phyloP scores from a whole-genome alignment of 2,888 invertebrate species.

The Anthoptus insignis region DNA sequence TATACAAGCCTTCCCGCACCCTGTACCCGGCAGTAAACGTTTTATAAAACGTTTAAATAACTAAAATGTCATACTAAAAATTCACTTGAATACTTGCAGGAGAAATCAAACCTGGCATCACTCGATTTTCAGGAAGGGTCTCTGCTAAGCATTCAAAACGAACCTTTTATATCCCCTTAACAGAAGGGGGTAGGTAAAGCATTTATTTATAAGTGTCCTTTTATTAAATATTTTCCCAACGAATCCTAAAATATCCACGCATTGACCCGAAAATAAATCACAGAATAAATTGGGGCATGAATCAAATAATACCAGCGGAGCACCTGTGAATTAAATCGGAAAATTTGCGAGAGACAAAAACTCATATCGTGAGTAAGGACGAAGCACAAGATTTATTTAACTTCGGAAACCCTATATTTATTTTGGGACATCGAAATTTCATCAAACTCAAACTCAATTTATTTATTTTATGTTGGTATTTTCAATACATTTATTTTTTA shows the following conservation, averaged over 20 bases:
- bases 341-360: slow-evolving; percentile 50
- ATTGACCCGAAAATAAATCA: slow-evolving; percentile 46
- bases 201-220: not conserved
- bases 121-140: no score
- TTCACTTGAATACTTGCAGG: no score
- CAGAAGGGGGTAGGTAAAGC: not conserved
- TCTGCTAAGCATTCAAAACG: not conserved
- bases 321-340: slow-evolving; percentile 52
- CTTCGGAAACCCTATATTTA: slow-evolving; percentile 30
- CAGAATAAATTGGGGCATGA: slow-evolving; percentile 48
- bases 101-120: no score
- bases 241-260: slow-evolving; percentile 22
- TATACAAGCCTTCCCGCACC: not conserved
- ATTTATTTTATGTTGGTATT: no score
- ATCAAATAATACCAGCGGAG: slow-evolving; percentile 44
- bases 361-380: slow-evolving; percentile 44
- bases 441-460: no score
- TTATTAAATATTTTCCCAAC: not conserved
- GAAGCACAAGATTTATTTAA: slow-evolving; percentile 28
- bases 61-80: no score
- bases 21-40: slow-evolving; percentile 35
- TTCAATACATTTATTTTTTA: no score
- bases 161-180: not conserved
- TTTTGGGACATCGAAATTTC: slow-evolving; percentile 13
- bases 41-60: slow-evolving; percentile 7